These are phyloP conservation scores for Schizotus pectinicornis DNA, from an alignment of 2,888 invertebrate genomes.

Conservation along the genomic window DNA sequence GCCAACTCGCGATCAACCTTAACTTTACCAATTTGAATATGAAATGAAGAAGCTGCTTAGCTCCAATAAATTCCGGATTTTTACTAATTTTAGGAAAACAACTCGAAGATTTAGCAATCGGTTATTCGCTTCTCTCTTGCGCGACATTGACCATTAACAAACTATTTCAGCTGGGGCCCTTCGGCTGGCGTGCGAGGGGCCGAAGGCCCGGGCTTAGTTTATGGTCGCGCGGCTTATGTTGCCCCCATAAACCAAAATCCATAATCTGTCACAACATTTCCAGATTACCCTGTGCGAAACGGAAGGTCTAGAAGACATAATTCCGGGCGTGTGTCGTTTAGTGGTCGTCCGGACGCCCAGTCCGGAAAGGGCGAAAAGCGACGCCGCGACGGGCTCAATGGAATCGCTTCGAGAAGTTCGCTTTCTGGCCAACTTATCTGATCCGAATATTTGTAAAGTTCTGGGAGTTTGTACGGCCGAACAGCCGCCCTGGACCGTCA, in stretches of 20 bases:
- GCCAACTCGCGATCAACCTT: neutral
- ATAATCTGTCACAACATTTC: constrained; percentile 34
- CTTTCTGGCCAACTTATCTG: constrained; percentile 70
- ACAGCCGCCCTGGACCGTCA: constrained; percentile 71
- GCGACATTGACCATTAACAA: no score
- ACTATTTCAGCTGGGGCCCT: no score
- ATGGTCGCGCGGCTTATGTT: no score
- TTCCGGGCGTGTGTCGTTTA: constrained; percentile 59
- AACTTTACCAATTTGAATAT: no score
- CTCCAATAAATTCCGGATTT: no score
- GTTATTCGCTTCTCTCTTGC: neutral
- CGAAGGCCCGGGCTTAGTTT: neutral
- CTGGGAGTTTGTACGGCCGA: constrained; percentile 66
- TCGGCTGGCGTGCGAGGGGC: no score
- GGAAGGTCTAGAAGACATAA: constrained; percentile 60
- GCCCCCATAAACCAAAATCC: constrained; percentile 1
- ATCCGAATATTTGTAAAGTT: constrained; percentile 71
- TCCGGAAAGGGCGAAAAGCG: constrained; percentile 56
- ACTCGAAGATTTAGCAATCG: neutral
- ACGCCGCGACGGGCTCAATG: constrained; percentile 52
- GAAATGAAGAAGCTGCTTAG: no score
- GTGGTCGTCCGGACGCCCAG: constrained; percentile 63
- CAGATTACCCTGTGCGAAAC: constrained; percentile 65
- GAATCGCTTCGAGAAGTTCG: constrained; percentile 69
- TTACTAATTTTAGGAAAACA: no score